A percentile compares a stretch with the other conserved stretches of the same genome.
Evolutionary conservation across 1,140 invertebrate genomes (phyloP).

Genomic region (Zaprionus ornatus): DNA sequence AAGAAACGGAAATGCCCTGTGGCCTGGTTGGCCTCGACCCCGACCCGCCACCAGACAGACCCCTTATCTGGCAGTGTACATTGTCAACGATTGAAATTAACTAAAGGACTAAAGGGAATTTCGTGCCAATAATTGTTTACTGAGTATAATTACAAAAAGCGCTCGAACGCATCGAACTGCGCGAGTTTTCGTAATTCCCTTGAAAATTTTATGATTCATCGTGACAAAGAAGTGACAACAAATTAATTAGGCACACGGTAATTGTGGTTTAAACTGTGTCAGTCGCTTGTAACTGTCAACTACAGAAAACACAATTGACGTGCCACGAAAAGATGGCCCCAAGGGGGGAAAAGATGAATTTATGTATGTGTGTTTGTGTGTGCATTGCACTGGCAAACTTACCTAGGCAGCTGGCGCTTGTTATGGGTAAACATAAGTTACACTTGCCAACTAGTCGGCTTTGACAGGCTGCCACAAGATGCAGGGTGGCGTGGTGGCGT

Average conservation of each 20-base stretch:
- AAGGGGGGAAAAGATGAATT: background rate
- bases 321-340: background rate
- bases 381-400: conserved; percentile 47
- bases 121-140: background rate
- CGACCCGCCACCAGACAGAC: background rate
- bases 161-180: background rate
- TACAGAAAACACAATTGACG: conserved; percentile 23
- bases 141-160: conserved; percentile 6
- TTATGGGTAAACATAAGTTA: conserved; percentile 66
- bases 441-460: conserved; percentile 36
- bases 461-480: background rate
- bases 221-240: conserved; percentile 39
- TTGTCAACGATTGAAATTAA: background rate
- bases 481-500: conserved; percentile 39
- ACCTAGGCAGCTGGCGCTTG: conserved; percentile 52
- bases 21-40: background rate
- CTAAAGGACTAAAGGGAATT: conserved; percentile 8
- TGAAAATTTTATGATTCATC: conserved; percentile 36
- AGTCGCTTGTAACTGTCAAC: conserved; percentile 14
- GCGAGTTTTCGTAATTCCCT: conserved; percentile 9
- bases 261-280: conserved; percentile 48
- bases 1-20: conserved; percentile 17
- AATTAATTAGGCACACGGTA: conserved; percentile 46
- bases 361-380: background rate
- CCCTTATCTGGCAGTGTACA: background rate